phyloP scores from a whole-genome alignment of 2,888 invertebrate genomes.

The Trissoscelio sp. region DNA sequence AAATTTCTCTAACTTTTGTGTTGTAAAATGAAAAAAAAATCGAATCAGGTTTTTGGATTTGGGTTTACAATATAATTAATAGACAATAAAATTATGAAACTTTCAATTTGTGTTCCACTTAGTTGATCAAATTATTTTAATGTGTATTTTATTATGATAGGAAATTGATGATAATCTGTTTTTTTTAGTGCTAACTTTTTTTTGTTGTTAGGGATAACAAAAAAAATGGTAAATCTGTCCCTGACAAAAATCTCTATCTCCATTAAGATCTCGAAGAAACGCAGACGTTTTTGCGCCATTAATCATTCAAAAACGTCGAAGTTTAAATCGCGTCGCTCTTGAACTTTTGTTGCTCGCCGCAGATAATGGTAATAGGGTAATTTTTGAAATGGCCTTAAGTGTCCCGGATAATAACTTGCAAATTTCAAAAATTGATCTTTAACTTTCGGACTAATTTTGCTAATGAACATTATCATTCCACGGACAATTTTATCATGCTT shows the following conservation, averaged over 20 bases:
- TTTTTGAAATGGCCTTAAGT: slow-evolving; percentile 29
- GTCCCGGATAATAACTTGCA: slow-evolving; percentile 17
- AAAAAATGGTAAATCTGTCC: slow-evolving; percentile 2
- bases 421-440: neutral
- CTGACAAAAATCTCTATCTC: slow-evolving; percentile 14
- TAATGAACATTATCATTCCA: too few species aligned
- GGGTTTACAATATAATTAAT: neutral
- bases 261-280: slow-evolving; percentile 37
- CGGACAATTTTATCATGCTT: too few species aligned
- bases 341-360: slow-evolving; percentile 25
- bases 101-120: too few species aligned
- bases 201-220: neutral
- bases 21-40: too few species aligned
- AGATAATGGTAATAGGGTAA: slow-evolving; percentile 31
- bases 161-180: neutral
- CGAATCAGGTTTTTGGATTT: neutral
- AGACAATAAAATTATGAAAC: slow-evolving; percentile 6
- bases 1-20: too few species aligned
- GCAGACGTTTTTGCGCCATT: slow-evolving; percentile 46
- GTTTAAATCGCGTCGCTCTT: slow-evolving; percentile 34
- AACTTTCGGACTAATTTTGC: neutral
- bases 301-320: slow-evolving; percentile 59
- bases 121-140: too few species aligned
- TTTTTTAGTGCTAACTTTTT: neutral
- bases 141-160: too few species aligned